Evolutionary conservation across 2,113 vertebrate species (phyloP).

Genomic region (Lagopus muta): DNA sequence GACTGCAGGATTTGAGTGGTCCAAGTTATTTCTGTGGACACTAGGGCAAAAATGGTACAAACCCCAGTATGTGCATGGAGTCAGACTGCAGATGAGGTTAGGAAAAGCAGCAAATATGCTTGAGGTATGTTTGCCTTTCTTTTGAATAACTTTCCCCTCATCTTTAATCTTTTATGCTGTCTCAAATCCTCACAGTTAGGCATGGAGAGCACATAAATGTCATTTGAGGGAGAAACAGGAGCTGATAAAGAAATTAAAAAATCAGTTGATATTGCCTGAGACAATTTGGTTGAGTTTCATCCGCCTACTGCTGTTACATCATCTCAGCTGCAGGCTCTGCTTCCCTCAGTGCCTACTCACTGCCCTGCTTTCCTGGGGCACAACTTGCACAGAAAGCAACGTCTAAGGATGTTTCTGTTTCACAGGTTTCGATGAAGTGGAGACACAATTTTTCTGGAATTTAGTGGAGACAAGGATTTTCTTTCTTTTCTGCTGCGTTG

Average conservation of each 20-base stretch:
- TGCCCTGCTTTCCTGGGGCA: accelerated
- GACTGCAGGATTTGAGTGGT: accelerated
- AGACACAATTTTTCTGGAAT: neutral
- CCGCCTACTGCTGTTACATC: neutral
- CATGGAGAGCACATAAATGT: accelerated
- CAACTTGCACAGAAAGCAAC: neutral
- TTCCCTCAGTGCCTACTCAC: neutral
- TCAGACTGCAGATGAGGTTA: neutral
- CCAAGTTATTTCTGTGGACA: accelerated
- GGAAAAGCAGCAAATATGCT: neutral
- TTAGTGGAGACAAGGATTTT: neutral
- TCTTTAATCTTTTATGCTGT: neutral
- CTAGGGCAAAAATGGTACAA: neutral
- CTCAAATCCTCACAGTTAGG: neutral
- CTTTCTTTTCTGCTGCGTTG: neutral
- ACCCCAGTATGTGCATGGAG: accelerated
- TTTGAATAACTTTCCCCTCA: neutral
- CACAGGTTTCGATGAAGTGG: neutral
- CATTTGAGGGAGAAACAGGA: neutral
- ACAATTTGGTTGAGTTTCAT: neutral
- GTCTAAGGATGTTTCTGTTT: neutral
- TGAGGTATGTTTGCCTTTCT: neutral
- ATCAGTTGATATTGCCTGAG: neutral
- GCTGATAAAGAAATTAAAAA: neutral
- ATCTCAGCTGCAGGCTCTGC: neutral